Percentiles rank a stretch among this genome's conserved stretches.
Evolutionary conservation across 2,113 vertebrate species (phyloP).

Genomic region (Gobio gobio): DNA sequence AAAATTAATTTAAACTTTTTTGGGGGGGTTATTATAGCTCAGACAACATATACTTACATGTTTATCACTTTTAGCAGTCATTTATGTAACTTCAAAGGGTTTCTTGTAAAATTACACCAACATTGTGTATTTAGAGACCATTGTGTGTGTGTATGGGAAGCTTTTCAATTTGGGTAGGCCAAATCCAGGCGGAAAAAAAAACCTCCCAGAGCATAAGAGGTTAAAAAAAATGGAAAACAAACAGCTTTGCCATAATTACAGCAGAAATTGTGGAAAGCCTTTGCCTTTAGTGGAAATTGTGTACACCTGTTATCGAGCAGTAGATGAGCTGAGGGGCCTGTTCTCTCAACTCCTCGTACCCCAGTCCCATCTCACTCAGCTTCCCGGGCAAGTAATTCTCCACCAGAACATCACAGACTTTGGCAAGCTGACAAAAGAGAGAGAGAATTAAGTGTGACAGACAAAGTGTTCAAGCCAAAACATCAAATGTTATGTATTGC

Average conservation of each 20-base stretch:
- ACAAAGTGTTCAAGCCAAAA: not conserved
- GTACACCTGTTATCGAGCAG: slow-evolving; percentile 93
- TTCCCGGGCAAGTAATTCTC: slow-evolving; percentile 95
- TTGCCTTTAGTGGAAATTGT: not conserved
- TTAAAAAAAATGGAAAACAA: too few species aligned
- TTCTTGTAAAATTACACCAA: too few species aligned
- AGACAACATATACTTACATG: too few species aligned
- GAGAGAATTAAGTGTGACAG: not conserved
- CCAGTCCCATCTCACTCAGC: slow-evolving; percentile 83
- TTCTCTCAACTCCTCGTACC: slow-evolving; percentile 82
- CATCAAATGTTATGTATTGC: not conserved
- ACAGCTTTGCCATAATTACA: not conserved
- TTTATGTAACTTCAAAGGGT: too few species aligned
- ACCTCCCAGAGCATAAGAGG: too few species aligned
- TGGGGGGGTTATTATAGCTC: too few species aligned
- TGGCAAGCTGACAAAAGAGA: slow-evolving; percentile 81
- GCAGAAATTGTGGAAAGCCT: not conserved
- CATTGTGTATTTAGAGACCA: too few species aligned
- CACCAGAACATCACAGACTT: slow-evolving; percentile 87
- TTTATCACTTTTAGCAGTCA: too few species aligned
- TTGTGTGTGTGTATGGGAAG: too few species aligned
- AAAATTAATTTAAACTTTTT: too few species aligned
- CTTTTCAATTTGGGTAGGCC: too few species aligned
- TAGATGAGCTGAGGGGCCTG: slow-evolving; percentile 85
- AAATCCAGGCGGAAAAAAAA: too few species aligned